Conservation (phyloP, 2,797 vertebrate species). For the Xyrichtys novacula region DNA sequence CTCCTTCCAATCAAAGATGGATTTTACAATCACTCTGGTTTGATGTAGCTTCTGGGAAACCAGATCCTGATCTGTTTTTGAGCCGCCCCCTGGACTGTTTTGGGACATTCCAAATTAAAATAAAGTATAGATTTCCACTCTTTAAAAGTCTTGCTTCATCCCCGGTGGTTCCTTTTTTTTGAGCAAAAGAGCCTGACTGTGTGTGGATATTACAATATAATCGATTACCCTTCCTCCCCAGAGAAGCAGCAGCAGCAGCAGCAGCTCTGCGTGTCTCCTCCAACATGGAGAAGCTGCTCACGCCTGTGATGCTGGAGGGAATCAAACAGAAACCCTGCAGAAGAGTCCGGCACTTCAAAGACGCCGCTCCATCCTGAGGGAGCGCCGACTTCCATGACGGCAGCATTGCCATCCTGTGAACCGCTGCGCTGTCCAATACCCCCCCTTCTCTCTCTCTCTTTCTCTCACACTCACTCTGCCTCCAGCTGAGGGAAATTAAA, state of each 20-base stretch:
- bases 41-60: neutral
- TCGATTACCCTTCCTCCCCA: neutral
- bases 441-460: slow-evolving; percentile 3
- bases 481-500: slow-evolving; percentile 44
- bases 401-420: slow-evolving; percentile 41
- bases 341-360: slow-evolving; percentile 61
- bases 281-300: slow-evolving; percentile 42
- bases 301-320: slow-evolving; percentile 42
- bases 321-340: slow-evolving; percentile 46
- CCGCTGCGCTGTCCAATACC: slow-evolving; percentile 15
- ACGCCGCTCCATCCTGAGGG: slow-evolving; percentile 37
- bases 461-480: neutral
- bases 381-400: slow-evolving; percentile 36
- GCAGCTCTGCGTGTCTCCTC: neutral
- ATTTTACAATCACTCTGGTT: neutral
- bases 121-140: neutral
- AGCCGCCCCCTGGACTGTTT: too few species aligned
- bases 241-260: neutral
- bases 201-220: neutral
- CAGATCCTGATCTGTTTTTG: neutral
- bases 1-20: too few species aligned
- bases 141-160: neutral
- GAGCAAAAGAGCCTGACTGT: neutral
- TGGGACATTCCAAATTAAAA: too few species aligned
- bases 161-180: neutral